phyloP scores from a whole-genome alignment of 2,888 invertebrate genomes.

The Acholoe squamosa region DNA sequence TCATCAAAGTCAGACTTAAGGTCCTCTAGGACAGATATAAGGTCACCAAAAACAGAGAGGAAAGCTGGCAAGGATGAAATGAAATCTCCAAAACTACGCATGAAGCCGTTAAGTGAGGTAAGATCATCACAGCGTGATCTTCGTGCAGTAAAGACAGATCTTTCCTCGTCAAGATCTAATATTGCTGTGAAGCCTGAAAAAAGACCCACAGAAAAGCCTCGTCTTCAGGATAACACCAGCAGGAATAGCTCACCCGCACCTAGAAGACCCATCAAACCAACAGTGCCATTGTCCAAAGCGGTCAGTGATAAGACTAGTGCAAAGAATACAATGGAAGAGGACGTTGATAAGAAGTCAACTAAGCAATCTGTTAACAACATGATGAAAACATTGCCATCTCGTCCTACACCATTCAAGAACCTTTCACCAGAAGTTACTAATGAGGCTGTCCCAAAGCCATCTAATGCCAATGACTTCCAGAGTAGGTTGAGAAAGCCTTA shows the following conservation, averaged over 20 bases:
- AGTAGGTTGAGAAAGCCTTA: slow-evolving; percentile 49
- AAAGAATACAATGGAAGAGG: background rate
- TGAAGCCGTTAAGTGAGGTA: background rate
- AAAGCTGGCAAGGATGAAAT: slow-evolving; percentile 11
- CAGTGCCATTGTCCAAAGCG: slow-evolving; percentile 10
- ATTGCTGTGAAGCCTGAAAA: background rate
- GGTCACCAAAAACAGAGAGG: slow-evolving; percentile 5
- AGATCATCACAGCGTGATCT: slow-evolving; percentile 25
- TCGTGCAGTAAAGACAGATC: background rate
- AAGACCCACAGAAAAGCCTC: background rate
- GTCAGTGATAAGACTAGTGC: background rate
- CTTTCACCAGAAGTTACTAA: background rate
- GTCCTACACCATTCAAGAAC: slow-evolving; percentile 30
- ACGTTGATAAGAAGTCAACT: slow-evolving; percentile 22
- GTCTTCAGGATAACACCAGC: slow-evolving; percentile 7
- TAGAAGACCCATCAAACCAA: slow-evolving; percentile 38
- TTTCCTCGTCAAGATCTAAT: slow-evolving; percentile 13
- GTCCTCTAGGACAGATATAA: slow-evolving; percentile 35
- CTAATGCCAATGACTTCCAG: background rate
- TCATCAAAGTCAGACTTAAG: slow-evolving; percentile 38
- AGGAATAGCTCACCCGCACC: slow-evolving; percentile 11
- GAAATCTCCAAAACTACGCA: slow-evolving; percentile 37
- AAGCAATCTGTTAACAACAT: slow-evolving; percentile 40
- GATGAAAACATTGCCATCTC: slow-evolving; percentile 50
- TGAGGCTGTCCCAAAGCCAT: background rate